Evolutionary conservation across 2,888 invertebrate species (phyloP).

Genomic region (Hydropsyche betteni): DNA sequence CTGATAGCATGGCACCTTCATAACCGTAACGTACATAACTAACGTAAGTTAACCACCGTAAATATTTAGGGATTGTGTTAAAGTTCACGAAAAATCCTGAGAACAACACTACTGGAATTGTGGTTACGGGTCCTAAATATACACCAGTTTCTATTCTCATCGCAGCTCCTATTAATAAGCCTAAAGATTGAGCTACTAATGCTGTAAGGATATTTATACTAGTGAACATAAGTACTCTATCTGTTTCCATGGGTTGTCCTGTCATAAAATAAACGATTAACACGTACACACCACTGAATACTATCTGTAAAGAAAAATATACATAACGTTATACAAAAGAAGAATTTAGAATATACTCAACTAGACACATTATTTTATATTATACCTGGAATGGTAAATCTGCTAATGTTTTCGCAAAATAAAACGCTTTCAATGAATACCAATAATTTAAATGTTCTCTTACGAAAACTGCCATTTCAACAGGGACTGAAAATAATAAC

Average conservation of each 20-base stretch:
- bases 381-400: conserved; percentile 94
- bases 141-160: conserved; percentile 85
- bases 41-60: conserved; percentile 88
- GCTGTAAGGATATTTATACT: conserved; percentile 81
- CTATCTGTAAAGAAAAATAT: conserved; percentile 69
- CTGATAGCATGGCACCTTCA: conserved; percentile 90
- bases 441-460: conserved; percentile 96
- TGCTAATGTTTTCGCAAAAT: conserved; percentile 94
- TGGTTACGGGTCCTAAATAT: conserved; percentile 85
- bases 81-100: conserved; percentile 95
- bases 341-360: not conserved
- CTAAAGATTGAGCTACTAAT: conserved; percentile 90
- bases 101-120: conserved; percentile 91
- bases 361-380: conserved; percentile 4
- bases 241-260: conserved; percentile 89
- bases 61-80: conserved; percentile 87
- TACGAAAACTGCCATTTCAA: conserved; percentile 94
- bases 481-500: conserved; percentile 76
- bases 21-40: conserved; percentile 93
- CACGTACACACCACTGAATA: conserved; percentile 86
- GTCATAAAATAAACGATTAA: conserved; percentile 96
- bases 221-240: conserved; percentile 83
- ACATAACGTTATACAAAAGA: conserved; percentile 10
- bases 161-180: conserved; percentile 91
- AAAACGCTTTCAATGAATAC: conserved; percentile 97